phyloP scores from a whole-genome alignment of 2,113 vertebrate genomes.

The Boleophthalmus pectinirostris region DNA sequence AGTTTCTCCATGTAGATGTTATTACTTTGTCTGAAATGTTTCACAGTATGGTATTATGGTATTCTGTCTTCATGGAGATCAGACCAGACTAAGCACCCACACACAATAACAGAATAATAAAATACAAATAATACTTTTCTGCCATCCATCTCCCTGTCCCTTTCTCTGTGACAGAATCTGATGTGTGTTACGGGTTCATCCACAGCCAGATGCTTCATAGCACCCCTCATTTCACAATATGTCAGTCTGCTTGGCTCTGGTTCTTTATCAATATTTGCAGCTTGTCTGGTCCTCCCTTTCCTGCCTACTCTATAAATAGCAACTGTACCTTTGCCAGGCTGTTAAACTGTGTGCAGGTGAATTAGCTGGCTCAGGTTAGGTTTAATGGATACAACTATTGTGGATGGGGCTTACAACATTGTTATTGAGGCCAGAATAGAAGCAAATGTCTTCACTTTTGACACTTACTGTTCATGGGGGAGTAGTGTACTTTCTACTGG shows the following conservation, averaged over 20 bases:
- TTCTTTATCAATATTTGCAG: constrained; percentile 66
- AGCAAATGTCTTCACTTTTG: constrained; percentile 18
- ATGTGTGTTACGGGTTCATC: constrained; percentile 22
- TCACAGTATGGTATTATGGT: too few species aligned
- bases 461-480: constrained; percentile 9
- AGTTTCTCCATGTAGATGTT: too few species aligned
- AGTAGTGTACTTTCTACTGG: constrained; percentile 11
- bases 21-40: too few species aligned
- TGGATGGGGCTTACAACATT: constrained; percentile 24
- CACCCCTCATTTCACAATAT: constrained; percentile 42
- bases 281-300: constrained; percentile 44
- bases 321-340: constrained; percentile 36
- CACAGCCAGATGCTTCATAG: constrained; percentile 34
- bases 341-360: constrained; percentile 35
- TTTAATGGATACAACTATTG: constrained; percentile 14
- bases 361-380: constrained; percentile 19
- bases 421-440: not conserved
- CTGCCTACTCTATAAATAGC: constrained; percentile 65
- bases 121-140: not conserved
- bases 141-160: constrained; percentile 1
- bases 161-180: constrained; percentile 4
- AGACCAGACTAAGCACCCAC: too few species aligned
- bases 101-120: not conserved
- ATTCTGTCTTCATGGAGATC: too few species aligned
- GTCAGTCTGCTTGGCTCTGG: constrained; percentile 33